Evolutionary conservation across 2,113 vertebrate species (phyloP), one percentile per base, ranked within the genome.

Genomic region (Gorilla gorilla): DNA sequence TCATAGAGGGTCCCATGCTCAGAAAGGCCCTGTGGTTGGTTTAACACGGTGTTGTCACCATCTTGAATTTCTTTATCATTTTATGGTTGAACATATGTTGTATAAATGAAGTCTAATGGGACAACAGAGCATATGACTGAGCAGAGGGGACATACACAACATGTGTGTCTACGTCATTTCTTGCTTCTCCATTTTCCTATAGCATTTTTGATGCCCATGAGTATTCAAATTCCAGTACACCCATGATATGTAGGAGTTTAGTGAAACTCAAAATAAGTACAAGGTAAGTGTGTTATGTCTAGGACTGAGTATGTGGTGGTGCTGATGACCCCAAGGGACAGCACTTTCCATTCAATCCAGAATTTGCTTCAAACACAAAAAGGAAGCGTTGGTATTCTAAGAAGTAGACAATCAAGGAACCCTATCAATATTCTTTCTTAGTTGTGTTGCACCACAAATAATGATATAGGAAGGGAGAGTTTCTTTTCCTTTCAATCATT

Each of bases 51-150:
- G 14, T 48, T 82, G 12, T 96, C 27, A 23, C 55, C 38, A 9
- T 89, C 83, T 64, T 89, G 40, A 86, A 48, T 38, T 78, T 96
- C 48, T 92, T 70, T n/a, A 70, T 79, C 59, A 78, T 70, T 78
- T 90, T 72, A 20, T 38, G 4, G 22, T 81, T 86, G 45, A 80
- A 66, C 16, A 38, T 78, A 50, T 76, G 18, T 55, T 78, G 89
- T 86, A 18, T 81, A 97, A 50, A 59, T 79, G 43, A 83, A 52
- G 27, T 83, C 11, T 35, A 14, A 17, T 66, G 61, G 64, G n/a
- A 43, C 17, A 70, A 12, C 17, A 18, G 48, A 45, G 30, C 0
- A 0, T n/a, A 9, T 43, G 11, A 3, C 18, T 76, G 50, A 89
- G 32, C 30, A 93, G 48, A 88, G 55, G 48, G 70, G 55, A 84